Conservation (phyloP, 2,888 invertebrate genomes). For the Thecophora atra region DNA sequence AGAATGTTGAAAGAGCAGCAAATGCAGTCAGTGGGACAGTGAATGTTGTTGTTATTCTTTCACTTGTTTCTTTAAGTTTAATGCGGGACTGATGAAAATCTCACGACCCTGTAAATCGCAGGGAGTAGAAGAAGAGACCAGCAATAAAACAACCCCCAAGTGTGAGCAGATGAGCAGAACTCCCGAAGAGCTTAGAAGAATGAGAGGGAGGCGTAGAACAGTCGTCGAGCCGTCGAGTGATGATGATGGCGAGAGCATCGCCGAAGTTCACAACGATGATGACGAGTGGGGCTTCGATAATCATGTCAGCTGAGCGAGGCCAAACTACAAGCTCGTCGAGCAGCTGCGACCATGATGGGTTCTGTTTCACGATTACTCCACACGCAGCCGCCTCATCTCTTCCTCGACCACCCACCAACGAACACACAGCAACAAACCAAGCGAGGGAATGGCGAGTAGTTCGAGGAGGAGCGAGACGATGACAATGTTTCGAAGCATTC, state of each 20-base stretch:
- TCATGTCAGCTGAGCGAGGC: slow-evolving; percentile 18
- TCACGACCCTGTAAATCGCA: background rate
- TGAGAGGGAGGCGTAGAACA: background rate
- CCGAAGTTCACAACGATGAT: background rate
- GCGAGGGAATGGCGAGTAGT: background rate
- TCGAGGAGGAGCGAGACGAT: background rate
- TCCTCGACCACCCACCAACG: background rate
- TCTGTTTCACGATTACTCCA: background rate
- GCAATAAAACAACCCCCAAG: background rate
- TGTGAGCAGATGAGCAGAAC: background rate
- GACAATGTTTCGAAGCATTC: background rate
- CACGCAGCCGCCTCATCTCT: background rate
- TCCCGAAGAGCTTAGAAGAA: background rate
- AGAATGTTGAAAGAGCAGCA: no score
- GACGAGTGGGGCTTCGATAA: slow-evolving; percentile 14
- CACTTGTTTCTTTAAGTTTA: no score
- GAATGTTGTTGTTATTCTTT: no score
- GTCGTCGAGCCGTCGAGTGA: background rate
- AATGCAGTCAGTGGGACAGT: no score
- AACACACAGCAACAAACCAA: background rate
- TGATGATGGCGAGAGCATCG: background rate
- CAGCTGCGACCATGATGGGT: background rate
- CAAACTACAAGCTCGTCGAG: background rate
- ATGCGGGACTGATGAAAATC: no score
- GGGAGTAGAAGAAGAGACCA: background rate